Evolutionary conservation across 2,113 vertebrate species (phyloP).

Genomic region (Benthochromis sp.): DNA sequence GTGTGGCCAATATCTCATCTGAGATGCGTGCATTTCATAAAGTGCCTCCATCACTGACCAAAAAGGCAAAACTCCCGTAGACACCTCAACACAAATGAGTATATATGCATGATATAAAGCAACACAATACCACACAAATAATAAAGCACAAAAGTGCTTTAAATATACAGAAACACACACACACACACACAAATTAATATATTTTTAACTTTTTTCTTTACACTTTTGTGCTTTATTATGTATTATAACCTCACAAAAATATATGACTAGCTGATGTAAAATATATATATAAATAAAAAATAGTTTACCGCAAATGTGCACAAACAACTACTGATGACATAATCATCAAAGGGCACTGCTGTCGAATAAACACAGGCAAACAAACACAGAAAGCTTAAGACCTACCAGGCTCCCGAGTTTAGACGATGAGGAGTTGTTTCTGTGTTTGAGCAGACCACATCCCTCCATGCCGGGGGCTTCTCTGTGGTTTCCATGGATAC

Average conservation of each 20-base stretch:
- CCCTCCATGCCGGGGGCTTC: slow-evolving; percentile 77
- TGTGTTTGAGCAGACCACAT: slow-evolving; percentile 79
- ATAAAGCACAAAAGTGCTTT: not conserved
- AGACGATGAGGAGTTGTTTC: slow-evolving; percentile 87
- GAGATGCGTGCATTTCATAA: not conserved
- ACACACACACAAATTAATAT: not conserved
- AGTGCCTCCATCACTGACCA: not conserved
- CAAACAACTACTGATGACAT: not conserved
- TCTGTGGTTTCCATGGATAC: slow-evolving; percentile 80
- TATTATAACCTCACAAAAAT: not conserved
- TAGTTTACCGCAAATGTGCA: not conserved
- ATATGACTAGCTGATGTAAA: not conserved
- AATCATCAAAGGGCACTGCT: not conserved
- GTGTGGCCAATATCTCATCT: not conserved
- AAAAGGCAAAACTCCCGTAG: not conserved
- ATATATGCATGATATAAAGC: not conserved
- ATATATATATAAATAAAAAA: not conserved
- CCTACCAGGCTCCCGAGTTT: slow-evolving; percentile 97
- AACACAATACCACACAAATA: not conserved
- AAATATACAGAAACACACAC: not conserved
- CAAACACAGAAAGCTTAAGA: not conserved
- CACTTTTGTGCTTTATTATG: not conserved
- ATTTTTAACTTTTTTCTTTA: not conserved
- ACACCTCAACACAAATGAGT: not conserved
- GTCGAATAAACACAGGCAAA: not conserved